Evolutionary conservation across 2,113 vertebrate genomes (phyloP).

Genomic region (Eudorcas thomsonii): DNA sequence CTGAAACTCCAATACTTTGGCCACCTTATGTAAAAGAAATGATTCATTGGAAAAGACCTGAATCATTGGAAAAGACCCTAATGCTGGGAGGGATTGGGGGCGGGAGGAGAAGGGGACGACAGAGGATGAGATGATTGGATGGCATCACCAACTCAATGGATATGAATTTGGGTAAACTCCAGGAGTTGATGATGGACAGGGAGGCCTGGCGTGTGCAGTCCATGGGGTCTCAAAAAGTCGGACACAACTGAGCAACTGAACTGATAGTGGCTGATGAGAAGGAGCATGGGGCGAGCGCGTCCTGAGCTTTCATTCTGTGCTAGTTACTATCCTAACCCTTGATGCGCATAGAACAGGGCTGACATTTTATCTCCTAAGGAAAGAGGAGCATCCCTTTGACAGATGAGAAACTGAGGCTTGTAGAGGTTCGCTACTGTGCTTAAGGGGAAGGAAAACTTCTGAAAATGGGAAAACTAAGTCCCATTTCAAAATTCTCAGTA

Average conservation of each 20-base stretch:
- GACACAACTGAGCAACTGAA: background rate
- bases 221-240: background rate
- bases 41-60: background rate
- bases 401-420: background rate
- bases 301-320: background rate
- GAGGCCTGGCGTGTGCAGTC: background rate
- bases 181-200: background rate
- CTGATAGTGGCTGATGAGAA: background rate
- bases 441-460: background rate
- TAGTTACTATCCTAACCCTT: background rate
- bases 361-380: background rate
- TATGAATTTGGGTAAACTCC: background rate
- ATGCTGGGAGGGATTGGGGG: background rate
- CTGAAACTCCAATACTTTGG: background rate
- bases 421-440: background rate
- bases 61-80: background rate
- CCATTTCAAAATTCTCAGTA: background rate
- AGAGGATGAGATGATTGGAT: background rate
- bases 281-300: fast-evolving
- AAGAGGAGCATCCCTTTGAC: background rate
- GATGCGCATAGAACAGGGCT: too few relatives aligned
- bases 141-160: background rate
- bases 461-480: background rate
- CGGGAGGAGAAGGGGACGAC: fast-evolving
- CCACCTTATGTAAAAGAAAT: background rate